Evolutionary conservation across 2,113 vertebrate species (phyloP).

Genomic region (Vulpes vulpes): DNA sequence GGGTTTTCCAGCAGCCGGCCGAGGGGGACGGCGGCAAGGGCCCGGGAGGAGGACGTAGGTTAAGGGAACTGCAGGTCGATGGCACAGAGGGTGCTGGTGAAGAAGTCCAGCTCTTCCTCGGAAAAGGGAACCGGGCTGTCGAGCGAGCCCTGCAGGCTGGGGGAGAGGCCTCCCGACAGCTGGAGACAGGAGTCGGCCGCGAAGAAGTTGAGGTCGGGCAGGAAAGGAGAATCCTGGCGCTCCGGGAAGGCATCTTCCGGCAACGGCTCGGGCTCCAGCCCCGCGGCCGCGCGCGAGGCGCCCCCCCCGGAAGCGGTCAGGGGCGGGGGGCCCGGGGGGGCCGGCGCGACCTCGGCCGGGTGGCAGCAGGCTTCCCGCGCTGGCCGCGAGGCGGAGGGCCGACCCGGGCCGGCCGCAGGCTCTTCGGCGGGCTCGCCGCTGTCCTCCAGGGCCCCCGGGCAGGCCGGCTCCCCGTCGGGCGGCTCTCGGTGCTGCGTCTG

Average conservation of each 20-base stretch:
- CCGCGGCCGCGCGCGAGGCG: slow-evolving; percentile 58
- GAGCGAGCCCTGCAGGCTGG: slow-evolving; percentile 89
- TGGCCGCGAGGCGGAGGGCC: slow-evolving; percentile 82
- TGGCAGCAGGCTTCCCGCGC: slow-evolving; percentile 83
- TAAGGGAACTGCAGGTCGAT: slow-evolving; percentile 94
- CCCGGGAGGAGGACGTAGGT: neutral
- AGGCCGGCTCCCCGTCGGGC: slow-evolving; percentile 87
- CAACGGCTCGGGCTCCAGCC: neutral
- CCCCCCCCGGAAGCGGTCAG: neutral
- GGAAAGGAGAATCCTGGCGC: slow-evolving; percentile 86
- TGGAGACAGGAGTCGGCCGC: slow-evolving; percentile 90
- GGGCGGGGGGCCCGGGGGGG: neutral
- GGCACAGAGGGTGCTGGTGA: slow-evolving; percentile 95
- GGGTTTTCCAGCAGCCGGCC: neutral
- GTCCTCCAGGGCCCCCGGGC: slow-evolving; percentile 87
- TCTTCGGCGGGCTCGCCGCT: slow-evolving; percentile 89
- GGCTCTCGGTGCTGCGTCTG: slow-evolving; percentile 93
- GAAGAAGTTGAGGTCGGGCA: slow-evolving; percentile 92
- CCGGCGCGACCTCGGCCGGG: neutral
- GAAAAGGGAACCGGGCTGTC: slow-evolving; percentile 94
- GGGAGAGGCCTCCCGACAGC: slow-evolving; percentile 89
- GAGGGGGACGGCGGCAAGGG: neutral
- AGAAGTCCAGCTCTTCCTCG: slow-evolving; percentile 96
- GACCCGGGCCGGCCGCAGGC: slow-evolving; percentile 86
- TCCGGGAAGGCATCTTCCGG: slow-evolving; percentile 85